Conservation (phyloP, 2,113 vertebrate genomes). For the Numida meleagris region DNA sequence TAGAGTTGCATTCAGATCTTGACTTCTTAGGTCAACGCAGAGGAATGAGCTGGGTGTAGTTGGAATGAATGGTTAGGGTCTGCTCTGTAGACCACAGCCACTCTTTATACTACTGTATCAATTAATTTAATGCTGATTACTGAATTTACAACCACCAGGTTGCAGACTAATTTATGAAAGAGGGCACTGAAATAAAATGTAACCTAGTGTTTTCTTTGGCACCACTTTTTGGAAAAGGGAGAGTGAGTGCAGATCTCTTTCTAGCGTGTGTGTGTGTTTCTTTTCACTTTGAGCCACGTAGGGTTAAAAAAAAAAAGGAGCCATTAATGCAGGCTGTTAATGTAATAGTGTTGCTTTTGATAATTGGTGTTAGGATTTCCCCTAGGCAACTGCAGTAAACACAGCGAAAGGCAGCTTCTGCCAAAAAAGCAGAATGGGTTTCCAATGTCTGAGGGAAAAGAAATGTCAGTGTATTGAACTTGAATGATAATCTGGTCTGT, state of each 20-base stretch:
- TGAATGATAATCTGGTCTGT: background rate
- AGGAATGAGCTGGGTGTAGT: background rate
- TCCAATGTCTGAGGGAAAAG: slow-evolving; percentile 35
- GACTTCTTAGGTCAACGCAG: background rate
- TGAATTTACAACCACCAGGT: background rate
- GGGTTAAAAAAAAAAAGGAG: background rate
- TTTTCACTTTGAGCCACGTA: background rate
- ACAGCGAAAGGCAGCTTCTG: background rate
- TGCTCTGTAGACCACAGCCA: background rate
- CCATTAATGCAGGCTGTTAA: slow-evolving; percentile 8
- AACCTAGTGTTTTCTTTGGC: background rate
- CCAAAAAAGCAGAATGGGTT: slow-evolving; percentile 55
- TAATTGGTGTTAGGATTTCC: slow-evolving; percentile 59
- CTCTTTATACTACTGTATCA: background rate
- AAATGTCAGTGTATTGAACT: slow-evolving; percentile 33
- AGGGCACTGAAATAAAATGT: accelerated
- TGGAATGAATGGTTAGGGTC: background rate
- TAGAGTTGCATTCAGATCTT: background rate
- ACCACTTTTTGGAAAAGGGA: background rate
- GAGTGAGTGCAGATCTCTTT: background rate
- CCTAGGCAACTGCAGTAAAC: slow-evolving; percentile 65
- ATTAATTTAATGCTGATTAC: background rate
- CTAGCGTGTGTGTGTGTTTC: background rate
- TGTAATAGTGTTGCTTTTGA: slow-evolving; percentile 40
- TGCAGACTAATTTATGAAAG: background rate